Percentiles rank a stretch among this genome's conserved stretches.
These are phyloP conservation scores for Opisthocomus hoazin DNA, from an alignment of 2,113 vertebrate genomes.

Conservation along the genomic window DNA sequence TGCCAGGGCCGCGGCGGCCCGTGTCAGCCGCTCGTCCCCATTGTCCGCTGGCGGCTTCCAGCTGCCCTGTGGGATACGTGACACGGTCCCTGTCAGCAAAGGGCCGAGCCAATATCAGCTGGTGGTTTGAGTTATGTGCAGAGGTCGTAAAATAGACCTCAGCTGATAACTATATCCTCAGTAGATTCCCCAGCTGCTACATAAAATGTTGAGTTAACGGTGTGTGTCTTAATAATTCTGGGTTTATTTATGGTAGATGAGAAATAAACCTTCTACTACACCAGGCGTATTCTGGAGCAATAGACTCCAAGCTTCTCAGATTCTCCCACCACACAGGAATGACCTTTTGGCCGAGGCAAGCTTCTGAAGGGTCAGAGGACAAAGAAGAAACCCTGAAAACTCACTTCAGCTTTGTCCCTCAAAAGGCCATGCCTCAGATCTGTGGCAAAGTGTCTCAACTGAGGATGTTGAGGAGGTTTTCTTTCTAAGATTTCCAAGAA, in stretches of 20 bases:
- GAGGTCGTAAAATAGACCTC: neutral
- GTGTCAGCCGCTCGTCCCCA: neutral
- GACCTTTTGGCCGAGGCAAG: neutral
- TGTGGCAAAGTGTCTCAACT: neutral
- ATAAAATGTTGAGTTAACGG: neutral
- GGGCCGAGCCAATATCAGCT: slow-evolving; percentile 7
- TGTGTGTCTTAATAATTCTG: neutral
- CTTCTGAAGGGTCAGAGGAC: neutral
- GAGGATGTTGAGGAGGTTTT: neutral
- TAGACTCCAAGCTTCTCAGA: neutral
- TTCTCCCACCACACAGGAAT: neutral
- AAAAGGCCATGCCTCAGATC: neutral
- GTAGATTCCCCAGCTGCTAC: slow-evolving; percentile 14
- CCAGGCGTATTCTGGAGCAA: neutral
- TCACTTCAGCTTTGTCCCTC: neutral
- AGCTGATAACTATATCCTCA: neutral
- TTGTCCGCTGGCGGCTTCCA: slow-evolving; percentile 34
- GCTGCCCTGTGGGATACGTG: slow-evolving; percentile 27
- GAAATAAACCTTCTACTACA: neutral
- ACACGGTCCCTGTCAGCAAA: slow-evolving; percentile 39
- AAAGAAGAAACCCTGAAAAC: neutral
- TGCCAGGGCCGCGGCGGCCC: neutral
- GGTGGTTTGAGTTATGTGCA: neutral
- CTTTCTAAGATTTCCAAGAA: neutral
- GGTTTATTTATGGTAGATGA: neutral